Percentiles rank a stretch among this genome's conserved stretches.
These are phyloP conservation scores for Oligia strigilis DNA, from an alignment of 2,888 invertebrate genomes.

Conservation along the genomic window DNA sequence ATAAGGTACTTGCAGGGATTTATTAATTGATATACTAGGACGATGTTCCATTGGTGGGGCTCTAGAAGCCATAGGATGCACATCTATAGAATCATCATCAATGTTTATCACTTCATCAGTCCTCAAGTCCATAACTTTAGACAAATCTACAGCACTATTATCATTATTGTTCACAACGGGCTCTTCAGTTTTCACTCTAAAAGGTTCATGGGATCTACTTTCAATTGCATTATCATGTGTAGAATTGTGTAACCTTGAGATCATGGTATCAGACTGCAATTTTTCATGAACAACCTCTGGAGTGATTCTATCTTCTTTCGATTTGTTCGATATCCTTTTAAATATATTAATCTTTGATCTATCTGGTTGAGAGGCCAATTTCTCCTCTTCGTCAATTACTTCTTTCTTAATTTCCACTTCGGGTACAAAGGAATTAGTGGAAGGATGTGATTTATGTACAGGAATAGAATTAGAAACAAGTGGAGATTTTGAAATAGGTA, in stretches of 20 bases:
- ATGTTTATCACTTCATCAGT: slow-evolving; percentile 88
- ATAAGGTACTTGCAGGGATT: slow-evolving; percentile 86
- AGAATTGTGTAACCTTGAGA: slow-evolving; percentile 86
- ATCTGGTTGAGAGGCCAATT: slow-evolving; percentile 94
- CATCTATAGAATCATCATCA: slow-evolving; percentile 87
- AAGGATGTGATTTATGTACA: slow-evolving; percentile 78
- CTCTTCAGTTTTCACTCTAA: slow-evolving; percentile 82
- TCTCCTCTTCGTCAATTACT: slow-evolving; percentile 89
- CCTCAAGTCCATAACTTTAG: slow-evolving; percentile 87
- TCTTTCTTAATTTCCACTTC: slow-evolving; percentile 89
- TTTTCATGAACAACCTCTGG: slow-evolving; percentile 85
- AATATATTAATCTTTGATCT: slow-evolving; percentile 96
- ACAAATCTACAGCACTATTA: slow-evolving; percentile 88
- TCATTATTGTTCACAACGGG: slow-evolving; percentile 88
- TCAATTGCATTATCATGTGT: slow-evolving; percentile 77
- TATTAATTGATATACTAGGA: slow-evolving; percentile 85
- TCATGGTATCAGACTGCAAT: slow-evolving; percentile 83
- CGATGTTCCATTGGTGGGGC: slow-evolving; percentile 73
- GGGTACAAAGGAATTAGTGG: slow-evolving; percentile 79
- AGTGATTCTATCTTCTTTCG: slow-evolving; percentile 91
- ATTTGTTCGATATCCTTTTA: slow-evolving; percentile 95
- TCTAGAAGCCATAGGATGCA: slow-evolving; percentile 76
- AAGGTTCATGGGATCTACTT: slow-evolving; percentile 76
- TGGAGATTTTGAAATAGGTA: slow-evolving; percentile 88
- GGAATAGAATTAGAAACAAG: slow-evolving; percentile 83